Evolutionary conservation across 1,140 invertebrate genomes (phyloP).

Genomic region (Drosophila bifasciata): DNA sequence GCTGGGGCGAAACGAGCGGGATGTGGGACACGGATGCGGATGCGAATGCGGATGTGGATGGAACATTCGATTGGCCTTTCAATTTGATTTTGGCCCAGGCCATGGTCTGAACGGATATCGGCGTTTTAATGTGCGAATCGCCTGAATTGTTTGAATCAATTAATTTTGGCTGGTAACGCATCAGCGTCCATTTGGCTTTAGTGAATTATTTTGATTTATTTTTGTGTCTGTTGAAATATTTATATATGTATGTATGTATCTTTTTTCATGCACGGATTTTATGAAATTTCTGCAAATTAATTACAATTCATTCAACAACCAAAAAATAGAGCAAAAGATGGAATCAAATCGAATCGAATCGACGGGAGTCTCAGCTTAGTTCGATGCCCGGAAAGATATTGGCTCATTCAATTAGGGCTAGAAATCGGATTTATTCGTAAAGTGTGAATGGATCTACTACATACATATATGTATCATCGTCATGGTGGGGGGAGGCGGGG

Average conservation of each 20-base stretch:
- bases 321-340: conserved; percentile 22
- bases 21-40: conserved; percentile 5
- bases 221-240: neutral
- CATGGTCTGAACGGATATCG: conserved; percentile 12
- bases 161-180: conserved; percentile 48
- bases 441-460: neutral
- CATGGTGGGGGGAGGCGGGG: no score
- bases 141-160: conserved; percentile 56
- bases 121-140: conserved; percentile 54
- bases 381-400: conserved; percentile 18
- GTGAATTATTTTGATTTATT: conserved; percentile 43
- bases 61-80: conserved; percentile 61
- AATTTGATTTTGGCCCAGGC: conserved; percentile 70
- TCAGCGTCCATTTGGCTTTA: conserved; percentile 16
- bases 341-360: conserved; percentile 34
- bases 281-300: conserved; percentile 5
- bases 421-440: no score
- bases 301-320: conserved; percentile 42
- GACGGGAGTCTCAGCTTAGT: neutral
- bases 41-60: conserved; percentile 2
- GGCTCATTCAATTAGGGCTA: neutral
- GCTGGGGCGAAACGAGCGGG: neutral
- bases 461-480: neutral
- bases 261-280: no score
- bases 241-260: neutral